These are phyloP conservation scores for Psammodynastes pulverulentus DNA, from an alignment of 2,113 vertebrate genomes.

Conservation along the genomic window DNA sequence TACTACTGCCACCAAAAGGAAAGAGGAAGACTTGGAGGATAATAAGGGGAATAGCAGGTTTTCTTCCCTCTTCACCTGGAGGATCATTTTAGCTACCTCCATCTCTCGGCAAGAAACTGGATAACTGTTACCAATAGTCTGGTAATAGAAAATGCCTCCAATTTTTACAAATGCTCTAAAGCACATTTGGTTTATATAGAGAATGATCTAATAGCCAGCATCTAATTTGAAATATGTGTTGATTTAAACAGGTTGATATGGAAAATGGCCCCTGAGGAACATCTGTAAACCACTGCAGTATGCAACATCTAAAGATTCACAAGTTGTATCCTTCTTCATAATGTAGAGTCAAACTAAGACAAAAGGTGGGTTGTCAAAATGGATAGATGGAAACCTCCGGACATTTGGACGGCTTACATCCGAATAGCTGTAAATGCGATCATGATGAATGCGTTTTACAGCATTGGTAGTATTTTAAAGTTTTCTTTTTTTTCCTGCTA, in stretches of 20 bases:
- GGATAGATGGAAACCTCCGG: slow-evolving; percentile 10
- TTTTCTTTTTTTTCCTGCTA: slow-evolving; percentile 1
- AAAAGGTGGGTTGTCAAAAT: neutral
- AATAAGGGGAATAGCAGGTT: neutral
- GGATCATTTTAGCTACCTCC: neutral
- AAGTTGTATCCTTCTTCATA: neutral
- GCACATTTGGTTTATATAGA: neutral
- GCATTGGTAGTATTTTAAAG: neutral
- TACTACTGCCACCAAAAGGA: neutral
- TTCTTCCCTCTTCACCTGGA: neutral
- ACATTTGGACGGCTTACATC: neutral
- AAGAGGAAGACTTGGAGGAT: neutral
- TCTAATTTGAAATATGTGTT: neutral
- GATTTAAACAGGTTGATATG: neutral
- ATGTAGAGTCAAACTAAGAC: neutral
- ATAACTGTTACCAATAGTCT: neutral
- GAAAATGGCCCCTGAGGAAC: neutral
- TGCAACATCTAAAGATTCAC: neutral
- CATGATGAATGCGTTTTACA: neutral
- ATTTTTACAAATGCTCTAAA: neutral
- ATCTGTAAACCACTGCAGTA: neutral
- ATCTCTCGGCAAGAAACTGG: neutral
- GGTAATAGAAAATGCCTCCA: neutral
- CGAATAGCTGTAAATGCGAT: neutral
- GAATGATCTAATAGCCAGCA: neutral